phyloP scores from a whole-genome alignment of 2,888 invertebrate genomes.

The Acleris literana region DNA sequence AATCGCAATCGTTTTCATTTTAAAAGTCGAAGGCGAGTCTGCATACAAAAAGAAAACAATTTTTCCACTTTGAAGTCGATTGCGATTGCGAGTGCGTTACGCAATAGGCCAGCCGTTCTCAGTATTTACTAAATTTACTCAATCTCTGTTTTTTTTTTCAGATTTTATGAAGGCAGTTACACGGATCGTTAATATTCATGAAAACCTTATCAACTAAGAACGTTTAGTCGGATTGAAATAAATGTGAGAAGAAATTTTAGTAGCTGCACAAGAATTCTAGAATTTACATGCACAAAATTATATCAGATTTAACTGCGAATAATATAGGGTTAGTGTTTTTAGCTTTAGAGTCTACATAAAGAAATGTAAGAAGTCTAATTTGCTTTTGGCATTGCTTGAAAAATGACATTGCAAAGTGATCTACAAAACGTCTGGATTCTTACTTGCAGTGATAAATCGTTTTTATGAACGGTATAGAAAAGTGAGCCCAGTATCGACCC shows the following conservation, averaged over 20 bases:
- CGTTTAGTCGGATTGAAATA: background rate
- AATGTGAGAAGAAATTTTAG: constrained; percentile 4
- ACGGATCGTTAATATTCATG: background rate
- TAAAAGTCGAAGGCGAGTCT: too few relatives aligned
- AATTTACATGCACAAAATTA: background rate
- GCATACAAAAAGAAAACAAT: too few relatives aligned
- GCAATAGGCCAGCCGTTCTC: too few relatives aligned
- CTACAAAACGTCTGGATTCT: background rate
- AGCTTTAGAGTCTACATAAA: constrained; percentile 9
- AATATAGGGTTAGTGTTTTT: background rate
- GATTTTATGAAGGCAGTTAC: background rate
- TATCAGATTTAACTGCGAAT: background rate
- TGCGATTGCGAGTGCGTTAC: too few relatives aligned
- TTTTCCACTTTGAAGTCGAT: too few relatives aligned
- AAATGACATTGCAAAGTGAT: background rate
- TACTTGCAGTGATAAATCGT: too few relatives aligned
- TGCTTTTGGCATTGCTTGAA: background rate
- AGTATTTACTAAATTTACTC: background rate
- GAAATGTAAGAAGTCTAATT: background rate
- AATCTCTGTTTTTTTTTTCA: background rate
- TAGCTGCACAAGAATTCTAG: constrained; percentile 8
- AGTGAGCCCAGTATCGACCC: background rate
- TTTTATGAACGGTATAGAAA: background rate
- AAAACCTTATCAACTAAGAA: background rate
- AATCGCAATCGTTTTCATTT: too few relatives aligned